Evolutionary conservation across 2,797 vertebrate genomes (phyloP).

Genomic region (Anisognathus igniventris): DNA sequence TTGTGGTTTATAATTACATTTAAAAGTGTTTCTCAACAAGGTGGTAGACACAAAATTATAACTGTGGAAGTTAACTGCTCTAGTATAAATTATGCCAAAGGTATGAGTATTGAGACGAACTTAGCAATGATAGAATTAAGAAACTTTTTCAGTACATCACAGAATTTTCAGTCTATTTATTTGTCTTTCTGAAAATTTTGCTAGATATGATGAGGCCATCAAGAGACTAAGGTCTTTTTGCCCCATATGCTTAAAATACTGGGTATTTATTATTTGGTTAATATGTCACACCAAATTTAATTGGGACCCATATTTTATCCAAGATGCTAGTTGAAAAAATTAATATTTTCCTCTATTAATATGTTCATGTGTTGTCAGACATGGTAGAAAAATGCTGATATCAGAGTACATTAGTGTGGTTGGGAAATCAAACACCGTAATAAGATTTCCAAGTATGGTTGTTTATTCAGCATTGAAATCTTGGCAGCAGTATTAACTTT

Average conservation of each 20-base stretch:
- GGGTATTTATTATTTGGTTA: background rate
- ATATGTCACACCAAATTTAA: background rate
- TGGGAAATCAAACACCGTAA: background rate
- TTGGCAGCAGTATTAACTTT: background rate
- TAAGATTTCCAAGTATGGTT: background rate
- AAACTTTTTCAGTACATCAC: background rate
- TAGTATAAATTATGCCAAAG: background rate
- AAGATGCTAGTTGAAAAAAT: background rate
- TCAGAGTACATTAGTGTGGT: accelerated
- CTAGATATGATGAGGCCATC: background rate
- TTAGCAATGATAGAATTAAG: background rate
- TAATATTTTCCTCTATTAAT: background rate
- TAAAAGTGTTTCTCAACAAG: background rate
- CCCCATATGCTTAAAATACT: background rate
- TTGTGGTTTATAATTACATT: background rate
- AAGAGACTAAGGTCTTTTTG: background rate
- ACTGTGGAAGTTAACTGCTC: background rate
- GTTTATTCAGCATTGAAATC: background rate
- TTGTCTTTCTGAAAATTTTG: background rate
- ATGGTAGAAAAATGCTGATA: background rate
- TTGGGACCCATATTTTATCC: background rate
- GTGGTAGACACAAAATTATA: background rate
- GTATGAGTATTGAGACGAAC: accelerated
- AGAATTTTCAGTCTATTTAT: background rate
- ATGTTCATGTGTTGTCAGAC: background rate